Evolutionary conservation across 1,140 invertebrate species (phyloP).

Genomic region (Drosophila malerkotliana): DNA sequence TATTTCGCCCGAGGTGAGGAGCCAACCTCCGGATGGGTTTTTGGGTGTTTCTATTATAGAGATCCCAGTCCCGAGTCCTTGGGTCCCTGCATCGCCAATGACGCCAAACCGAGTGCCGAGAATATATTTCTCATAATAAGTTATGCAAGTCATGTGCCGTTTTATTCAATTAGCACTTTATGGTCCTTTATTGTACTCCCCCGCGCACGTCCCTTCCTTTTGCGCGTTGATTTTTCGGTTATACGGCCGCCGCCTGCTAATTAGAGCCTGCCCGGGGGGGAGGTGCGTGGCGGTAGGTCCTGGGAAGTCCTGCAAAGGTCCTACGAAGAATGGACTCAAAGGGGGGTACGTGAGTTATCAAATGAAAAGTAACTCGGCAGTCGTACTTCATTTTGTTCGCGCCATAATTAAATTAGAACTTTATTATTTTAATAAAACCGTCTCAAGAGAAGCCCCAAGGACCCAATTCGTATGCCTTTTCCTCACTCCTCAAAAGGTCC

Average conservation of each 20-base stretch:
- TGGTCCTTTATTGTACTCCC: conserved; percentile 75
- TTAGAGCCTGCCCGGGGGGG: conserved; percentile 55
- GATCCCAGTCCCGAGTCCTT: conserved; percentile 16
- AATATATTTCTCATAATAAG: conserved; percentile 66
- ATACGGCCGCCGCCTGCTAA: conserved; percentile 78
- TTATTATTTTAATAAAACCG: conserved; percentile 81
- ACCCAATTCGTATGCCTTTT: conserved; percentile 26
- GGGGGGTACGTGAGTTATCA: conserved; percentile 76
- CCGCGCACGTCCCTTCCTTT: conserved; percentile 19
- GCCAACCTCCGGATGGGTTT: conserved; percentile 39
- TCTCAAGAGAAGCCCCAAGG: conserved; percentile 46
- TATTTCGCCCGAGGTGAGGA: conserved; percentile 68
- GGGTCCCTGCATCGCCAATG: conserved; percentile 56
- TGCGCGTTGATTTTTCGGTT: conserved; percentile 80
- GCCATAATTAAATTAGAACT: conserved; percentile 80
- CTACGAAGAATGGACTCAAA: neutral
- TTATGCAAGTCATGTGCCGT: conserved; percentile 82
- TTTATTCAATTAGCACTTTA: conserved; percentile 82
- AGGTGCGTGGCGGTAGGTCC: no score
- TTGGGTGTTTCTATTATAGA: conserved; percentile 22
- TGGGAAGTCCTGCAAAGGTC: neutral
- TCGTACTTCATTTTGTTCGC: conserved; percentile 62
- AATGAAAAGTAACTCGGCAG: conserved; percentile 76
- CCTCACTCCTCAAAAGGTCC: neutral
- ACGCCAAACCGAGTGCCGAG: conserved; percentile 14